Base-by-base conservation (phyloP, 2,113 vertebrate genomes). In the Thamnophis sirtalis region DNA sequence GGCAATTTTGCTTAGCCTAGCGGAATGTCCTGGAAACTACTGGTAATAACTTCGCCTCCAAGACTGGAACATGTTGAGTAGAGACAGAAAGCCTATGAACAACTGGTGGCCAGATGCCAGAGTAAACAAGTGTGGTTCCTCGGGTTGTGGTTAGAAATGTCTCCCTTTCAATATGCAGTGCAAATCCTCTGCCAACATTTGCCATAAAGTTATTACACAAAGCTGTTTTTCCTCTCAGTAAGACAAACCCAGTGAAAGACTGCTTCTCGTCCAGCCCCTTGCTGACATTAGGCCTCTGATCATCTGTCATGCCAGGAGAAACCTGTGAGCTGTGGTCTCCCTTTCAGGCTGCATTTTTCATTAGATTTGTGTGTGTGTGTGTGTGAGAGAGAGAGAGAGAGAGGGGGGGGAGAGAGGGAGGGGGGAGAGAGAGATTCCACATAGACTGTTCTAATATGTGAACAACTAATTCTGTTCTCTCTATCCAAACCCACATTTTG, bases 41-140 rank as follows among this genome's bases (percentile, higher is more conserved):
- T 98, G 98, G 98, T 98, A 99, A 96, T 96, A 96, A 93, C 97
- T 97, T 97, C 97, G 96, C 96, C 97, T 97, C 97, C 96, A 96
- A 98, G 97, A 98, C 98, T 99, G 98, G 98, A 98, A 98, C 97
- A 97, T 98, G 98, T 99, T 98, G 98, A 98, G 97, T 97, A 98
- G 98, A 99, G 98, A 99, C 98, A 98, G 98, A 99, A 98, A 98
- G 97, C 98, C 98, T 98, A 98, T 98, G 98, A 99, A 99, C 98
- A 99, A 99, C 98, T 98, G 98, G 98, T 98, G 98, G 98, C 98
- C 95, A 95, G 96, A 96, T 93, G 98, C 98, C 98, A 99, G 98
- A 98, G 98, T 99, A 99, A 99, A 99, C 99, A 99, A 98, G 98
- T 98, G 98, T 87, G 98, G 98, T 99, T 99, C 98, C 98, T 98